Base-by-base conservation (phyloP, 2,113 vertebrate species). In the Siniperca chuatsi region DNA sequence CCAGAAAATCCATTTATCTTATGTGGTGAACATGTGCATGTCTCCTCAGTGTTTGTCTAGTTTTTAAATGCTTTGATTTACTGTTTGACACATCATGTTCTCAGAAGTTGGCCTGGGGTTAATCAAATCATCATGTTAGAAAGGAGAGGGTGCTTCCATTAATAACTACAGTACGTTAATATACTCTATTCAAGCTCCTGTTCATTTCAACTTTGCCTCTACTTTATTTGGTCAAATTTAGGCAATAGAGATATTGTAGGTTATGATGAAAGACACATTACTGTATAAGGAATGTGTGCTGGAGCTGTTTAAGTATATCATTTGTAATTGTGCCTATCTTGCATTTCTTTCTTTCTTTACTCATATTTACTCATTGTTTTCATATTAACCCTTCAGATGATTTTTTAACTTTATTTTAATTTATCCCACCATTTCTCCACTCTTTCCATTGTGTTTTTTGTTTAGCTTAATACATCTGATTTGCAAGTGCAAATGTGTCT, bases 71-170 rank as follows among this genome's bases (percentile, higher is more conserved):
- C 78, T 92, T 84, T 91, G 70, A 92, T 92, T 90, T 77, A 60
- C 68, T 44, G 82, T 84, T 76, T 84, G 80, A 87, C 84, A 81
- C 35, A 1, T 88, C 23, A 16, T 67, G 77, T 61, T 69, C 42
- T 85, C 66, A 75, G 57, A 80, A 72, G 85, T 78, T 93, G 83
- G 86, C 81, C 55, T 40, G 61, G 87, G 75, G 87, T 90, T 25
- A 90, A 81, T 84, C 73, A 57, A 33, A 37, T 74, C 35, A 76
- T 71, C 33, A 4, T 79, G 72, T 82, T 40, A 66, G 42, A 33
- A 50, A 29, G 16, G 44, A 78, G 12, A 57, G 2, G 40, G 16
- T 23, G 42, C 61, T 87, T 25, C 23, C 11, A 50, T 33, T 46
- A 79, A 12, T 35, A 75, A 29, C 55, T 42, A 37, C 23, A 15